Conservation (phyloP, 2,888 invertebrate species). For the Lymantria dispar region DNA sequence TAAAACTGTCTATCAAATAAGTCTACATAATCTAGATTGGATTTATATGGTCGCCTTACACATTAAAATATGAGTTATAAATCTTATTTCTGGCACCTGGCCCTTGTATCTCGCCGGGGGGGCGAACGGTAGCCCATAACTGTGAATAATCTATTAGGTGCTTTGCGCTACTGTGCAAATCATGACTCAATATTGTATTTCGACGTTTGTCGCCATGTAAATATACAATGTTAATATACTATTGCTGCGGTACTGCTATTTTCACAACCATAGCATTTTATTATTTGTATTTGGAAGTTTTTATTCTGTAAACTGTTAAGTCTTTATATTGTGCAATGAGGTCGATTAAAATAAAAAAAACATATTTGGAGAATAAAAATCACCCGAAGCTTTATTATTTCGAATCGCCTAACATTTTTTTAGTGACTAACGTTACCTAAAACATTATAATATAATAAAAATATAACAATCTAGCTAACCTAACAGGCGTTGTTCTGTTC, state of each 20-base stretch:
- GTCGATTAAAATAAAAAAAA: too few species aligned
- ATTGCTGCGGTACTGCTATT: neutral
- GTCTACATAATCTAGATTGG: slow-evolving; percentile 7
- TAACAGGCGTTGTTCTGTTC: too few species aligned
- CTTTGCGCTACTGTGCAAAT: slow-evolving; percentile 25
- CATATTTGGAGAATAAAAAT: too few species aligned
- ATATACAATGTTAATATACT: neutral
- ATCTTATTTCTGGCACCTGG: slow-evolving; percentile 26
- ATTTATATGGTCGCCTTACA: slow-evolving; percentile 11
- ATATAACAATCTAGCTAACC: too few species aligned
- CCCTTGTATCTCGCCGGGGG: slow-evolving; percentile 24
- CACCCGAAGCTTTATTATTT: too few species aligned
- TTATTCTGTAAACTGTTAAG: too few species aligned
- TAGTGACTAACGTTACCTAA: too few species aligned
- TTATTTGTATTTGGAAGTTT: too few species aligned
- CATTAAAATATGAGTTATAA: slow-evolving; percentile 15
- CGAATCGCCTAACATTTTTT: too few species aligned
- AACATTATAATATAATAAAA: too few species aligned
- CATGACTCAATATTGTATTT: slow-evolving; percentile 1
- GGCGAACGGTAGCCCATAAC: slow-evolving; percentile 18
- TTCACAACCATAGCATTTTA: too few species aligned
- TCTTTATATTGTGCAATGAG: too few species aligned
- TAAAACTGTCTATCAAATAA: neutral
- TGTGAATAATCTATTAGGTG: slow-evolving; percentile 18
- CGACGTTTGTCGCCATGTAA: neutral